A percentile compares a stretch with the other conserved stretches of the same genome.
Conservation (phyloP, 2,113 vertebrate genomes). For the Coregonus clupeaformis region DNA sequence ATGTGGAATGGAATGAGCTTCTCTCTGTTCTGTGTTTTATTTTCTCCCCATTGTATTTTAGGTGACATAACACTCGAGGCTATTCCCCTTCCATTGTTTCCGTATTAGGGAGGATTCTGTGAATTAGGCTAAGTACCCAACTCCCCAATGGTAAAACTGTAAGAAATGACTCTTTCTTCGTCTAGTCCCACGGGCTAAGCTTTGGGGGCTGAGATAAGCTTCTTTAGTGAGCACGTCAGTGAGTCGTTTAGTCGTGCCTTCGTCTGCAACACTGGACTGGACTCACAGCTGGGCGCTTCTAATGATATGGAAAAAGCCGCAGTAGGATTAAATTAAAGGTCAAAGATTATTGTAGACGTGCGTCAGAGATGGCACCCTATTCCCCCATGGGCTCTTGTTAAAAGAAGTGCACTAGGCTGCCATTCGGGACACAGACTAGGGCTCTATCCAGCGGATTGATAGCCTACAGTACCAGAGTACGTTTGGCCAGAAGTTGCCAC, state of each 20-base stretch:
- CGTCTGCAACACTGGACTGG: not conserved
- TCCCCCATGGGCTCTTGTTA: no score
- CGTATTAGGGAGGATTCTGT: not conserved
- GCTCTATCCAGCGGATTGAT: not conserved
- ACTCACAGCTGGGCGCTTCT: not conserved
- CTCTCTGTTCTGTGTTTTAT: not conserved
- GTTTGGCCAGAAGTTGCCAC: not conserved
- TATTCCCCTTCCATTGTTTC: not conserved
- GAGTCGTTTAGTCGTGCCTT: not conserved
- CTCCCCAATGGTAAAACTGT: constrained; percentile 17
- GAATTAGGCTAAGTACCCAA: not conserved
- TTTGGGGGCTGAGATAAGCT: not conserved
- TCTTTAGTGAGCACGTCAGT: constrained; percentile 6
- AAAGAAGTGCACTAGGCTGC: no score
- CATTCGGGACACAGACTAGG: no score
- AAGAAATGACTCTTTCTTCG: not conserved
- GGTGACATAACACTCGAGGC: not conserved
- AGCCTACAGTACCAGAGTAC: not conserved
- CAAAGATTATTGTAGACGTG: not conserved
- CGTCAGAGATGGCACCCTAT: no score
- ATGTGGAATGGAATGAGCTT: no score
- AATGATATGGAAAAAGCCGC: not conserved
- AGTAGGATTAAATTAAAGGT: not conserved
- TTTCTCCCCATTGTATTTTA: not conserved
- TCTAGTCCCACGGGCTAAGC: not conserved